A percentile compares a stretch with the other conserved stretches of the same genome.
Evolutionary conservation across 2,888 invertebrate genomes (phyloP).

Genomic region (Dione vanillae): DNA sequence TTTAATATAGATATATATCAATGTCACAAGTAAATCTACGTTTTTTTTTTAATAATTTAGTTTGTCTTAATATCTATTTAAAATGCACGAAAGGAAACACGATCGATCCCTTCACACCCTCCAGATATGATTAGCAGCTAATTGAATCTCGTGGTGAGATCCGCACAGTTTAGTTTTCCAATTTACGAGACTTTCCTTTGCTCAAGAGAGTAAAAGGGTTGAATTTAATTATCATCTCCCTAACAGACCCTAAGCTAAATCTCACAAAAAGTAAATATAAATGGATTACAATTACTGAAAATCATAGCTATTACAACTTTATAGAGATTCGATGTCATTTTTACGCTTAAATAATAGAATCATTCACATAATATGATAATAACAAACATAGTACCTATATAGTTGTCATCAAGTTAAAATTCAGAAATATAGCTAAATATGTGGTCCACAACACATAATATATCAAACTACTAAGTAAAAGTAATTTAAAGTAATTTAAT

Average conservation of each 20-base stretch:
- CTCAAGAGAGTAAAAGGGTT: constrained; percentile 76
- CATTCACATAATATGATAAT: too few relatives aligned
- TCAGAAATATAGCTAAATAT: too few relatives aligned
- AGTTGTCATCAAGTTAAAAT: too few relatives aligned
- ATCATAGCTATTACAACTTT: constrained; percentile 1
- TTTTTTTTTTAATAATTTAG: neutral
- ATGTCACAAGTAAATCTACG: neutral
- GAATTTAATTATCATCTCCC: constrained; percentile 79
- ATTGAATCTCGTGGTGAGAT: constrained; percentile 83
- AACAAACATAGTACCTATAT: too few relatives aligned
- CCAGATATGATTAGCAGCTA: constrained; percentile 83
- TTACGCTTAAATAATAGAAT: neutral
- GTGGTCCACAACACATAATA: too few relatives aligned
- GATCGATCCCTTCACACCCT: constrained; percentile 81
- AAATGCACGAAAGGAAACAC: constrained; percentile 65
- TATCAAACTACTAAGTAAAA: too few relatives aligned
- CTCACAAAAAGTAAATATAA: constrained; percentile 66
- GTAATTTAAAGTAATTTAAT: too few relatives aligned
- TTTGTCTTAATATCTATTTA: constrained; percentile 42
- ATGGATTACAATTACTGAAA: constrained; percentile 58
- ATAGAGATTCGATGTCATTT: neutral
- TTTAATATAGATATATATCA: constrained; percentile 8
- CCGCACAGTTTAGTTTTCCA: constrained; percentile 83
- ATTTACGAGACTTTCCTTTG: constrained; percentile 81
- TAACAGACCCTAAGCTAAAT: constrained; percentile 64